phyloP scores from a whole-genome alignment of 2,797 vertebrate species.

The Enteromius unitaeniatus region DNA sequence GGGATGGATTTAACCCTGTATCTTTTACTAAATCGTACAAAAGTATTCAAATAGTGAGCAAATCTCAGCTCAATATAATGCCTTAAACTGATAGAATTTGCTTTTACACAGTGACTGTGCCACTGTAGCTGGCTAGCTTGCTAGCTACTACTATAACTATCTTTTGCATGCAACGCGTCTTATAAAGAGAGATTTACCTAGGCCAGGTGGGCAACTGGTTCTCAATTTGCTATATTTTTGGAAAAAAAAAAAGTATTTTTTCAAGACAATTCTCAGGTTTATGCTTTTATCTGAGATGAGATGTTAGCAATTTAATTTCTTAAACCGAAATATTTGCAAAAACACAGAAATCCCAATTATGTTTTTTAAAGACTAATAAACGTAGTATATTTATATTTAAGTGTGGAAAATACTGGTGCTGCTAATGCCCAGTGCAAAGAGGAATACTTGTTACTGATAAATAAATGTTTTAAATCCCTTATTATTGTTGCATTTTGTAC shows the following conservation, averaged over 20 bases:
- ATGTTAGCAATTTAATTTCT: slow-evolving; percentile 28
- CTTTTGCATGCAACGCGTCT: slow-evolving; percentile 16
- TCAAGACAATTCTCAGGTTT: slow-evolving; percentile 60
- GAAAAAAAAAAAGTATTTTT: slow-evolving; percentile 33
- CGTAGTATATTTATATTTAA: slow-evolving; percentile 13
- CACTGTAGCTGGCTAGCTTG: slow-evolving; percentile 51
- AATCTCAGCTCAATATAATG: slow-evolving; percentile 49
- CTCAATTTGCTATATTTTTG: slow-evolving; percentile 58
- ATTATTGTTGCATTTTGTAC: not conserved
- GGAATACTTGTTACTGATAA: slow-evolving; percentile 6
- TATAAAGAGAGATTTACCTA: slow-evolving; percentile 51
- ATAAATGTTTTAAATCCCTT: slow-evolving; percentile 13
- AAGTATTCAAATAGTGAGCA: slow-evolving; percentile 34
- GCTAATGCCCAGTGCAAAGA: not conserved
- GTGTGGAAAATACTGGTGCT: not conserved
- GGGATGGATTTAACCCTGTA: slow-evolving; percentile 9
- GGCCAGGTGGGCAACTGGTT: slow-evolving; percentile 62
- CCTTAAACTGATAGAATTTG: slow-evolving; percentile 69
- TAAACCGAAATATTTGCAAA: not conserved
- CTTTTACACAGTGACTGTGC: slow-evolving; percentile 65
- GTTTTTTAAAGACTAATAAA: slow-evolving; percentile 11
- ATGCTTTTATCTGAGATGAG: slow-evolving; percentile 27
- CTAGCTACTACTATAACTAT: slow-evolving; percentile 8
- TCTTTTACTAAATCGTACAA: slow-evolving; percentile 44
- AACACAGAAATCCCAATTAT: not conserved